Percentiles rank a stretch among this genome's conserved stretches.
These are phyloP conservation scores for Catagonus wagneri DNA, from an alignment of 2,113 vertebrate genomes.

Conservation along the genomic window DNA sequence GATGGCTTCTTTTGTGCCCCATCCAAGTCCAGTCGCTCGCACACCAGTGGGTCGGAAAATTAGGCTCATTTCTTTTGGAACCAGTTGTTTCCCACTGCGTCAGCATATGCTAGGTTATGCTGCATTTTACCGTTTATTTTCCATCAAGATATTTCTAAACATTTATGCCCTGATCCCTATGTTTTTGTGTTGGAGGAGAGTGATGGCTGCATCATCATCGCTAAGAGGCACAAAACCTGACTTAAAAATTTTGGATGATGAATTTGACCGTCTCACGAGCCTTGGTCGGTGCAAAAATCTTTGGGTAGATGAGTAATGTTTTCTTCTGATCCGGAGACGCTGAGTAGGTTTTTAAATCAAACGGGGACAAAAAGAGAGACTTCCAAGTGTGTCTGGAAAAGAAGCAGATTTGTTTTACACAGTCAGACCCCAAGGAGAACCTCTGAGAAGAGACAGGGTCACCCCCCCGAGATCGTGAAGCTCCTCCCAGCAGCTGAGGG, in stretches of 20 bases:
- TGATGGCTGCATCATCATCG: not conserved
- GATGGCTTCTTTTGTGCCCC: not conserved
- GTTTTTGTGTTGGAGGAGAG: not conserved
- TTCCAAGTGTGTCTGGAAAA: slow-evolving; percentile 36
- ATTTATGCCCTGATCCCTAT: not conserved
- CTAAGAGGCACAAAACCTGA: not conserved
- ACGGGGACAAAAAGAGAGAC: slow-evolving; percentile 35
- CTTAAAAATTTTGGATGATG: slow-evolving; percentile 44
- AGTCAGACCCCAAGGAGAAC: not conserved
- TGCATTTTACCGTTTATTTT: slow-evolving; percentile 31
- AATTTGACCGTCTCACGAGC: slow-evolving; percentile 3
- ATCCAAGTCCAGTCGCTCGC: slow-evolving; percentile 2
- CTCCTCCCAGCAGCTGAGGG: slow-evolving; percentile 7
- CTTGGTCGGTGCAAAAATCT: not conserved
- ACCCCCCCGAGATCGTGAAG: slow-evolving; percentile 51
- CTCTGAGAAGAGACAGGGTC: slow-evolving; percentile 51
- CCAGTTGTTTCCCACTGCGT: not conserved
- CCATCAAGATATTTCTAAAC: slow-evolving; percentile 44
- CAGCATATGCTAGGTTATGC: slow-evolving; percentile 2
- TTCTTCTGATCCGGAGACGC: slow-evolving; percentile 8
- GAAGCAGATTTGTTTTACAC: slow-evolving; percentile 66
- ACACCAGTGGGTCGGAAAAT: slow-evolving; percentile 47
- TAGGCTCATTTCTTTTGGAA: slow-evolving; percentile 31
- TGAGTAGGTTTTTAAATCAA: slow-evolving; percentile 58
- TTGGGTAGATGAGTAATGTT: not conserved